A percentile compares a stretch with the other conserved stretches of the same genome.
These are phyloP conservation scores for Phasia obesa DNA, from an alignment of 2,888 invertebrate species.

Conservation along the genomic window DNA sequence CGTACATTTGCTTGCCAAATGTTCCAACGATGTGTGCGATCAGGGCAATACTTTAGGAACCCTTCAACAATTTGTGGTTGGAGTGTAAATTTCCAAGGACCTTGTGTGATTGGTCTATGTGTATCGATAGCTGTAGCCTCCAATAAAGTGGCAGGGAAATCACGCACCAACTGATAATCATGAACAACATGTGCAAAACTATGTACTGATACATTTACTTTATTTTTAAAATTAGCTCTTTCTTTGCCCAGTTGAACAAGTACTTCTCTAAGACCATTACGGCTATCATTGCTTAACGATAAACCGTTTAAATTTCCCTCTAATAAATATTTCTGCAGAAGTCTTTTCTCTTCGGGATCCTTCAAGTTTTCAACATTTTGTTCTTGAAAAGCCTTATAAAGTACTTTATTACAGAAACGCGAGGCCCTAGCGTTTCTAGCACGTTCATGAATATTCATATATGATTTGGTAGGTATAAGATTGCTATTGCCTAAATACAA, in stretches of 20 bases:
- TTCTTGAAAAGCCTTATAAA: constrained; percentile 75
- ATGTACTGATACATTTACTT: constrained; percentile 86
- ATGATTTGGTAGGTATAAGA: constrained; percentile 90
- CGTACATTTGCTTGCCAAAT: constrained; percentile 91
- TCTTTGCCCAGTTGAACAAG: constrained; percentile 84
- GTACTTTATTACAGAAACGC: constrained; percentile 86
- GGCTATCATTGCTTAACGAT: constrained; percentile 85
- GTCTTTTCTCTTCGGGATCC: constrained; percentile 83
- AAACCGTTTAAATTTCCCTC: constrained; percentile 94
- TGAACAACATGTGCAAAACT: constrained; percentile 87
- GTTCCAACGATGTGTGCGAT: constrained; percentile 90
- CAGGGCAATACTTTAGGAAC: constrained; percentile 93
- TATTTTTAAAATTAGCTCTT: constrained; percentile 86
- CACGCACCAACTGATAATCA: constrained; percentile 86
- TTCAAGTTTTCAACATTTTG: constrained; percentile 77
- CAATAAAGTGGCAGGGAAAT: constrained; percentile 88
- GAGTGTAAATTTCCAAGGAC: constrained; percentile 93
- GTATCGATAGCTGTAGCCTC: constrained; percentile 86
- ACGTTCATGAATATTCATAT: constrained; percentile 90
- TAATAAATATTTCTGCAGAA: constrained; percentile 89
- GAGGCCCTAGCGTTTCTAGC: constrained; percentile 88
- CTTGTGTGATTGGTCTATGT: constrained; percentile 84
- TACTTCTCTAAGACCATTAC: constrained; percentile 84
- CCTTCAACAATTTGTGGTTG: constrained; percentile 88
- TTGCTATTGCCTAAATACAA: constrained; percentile 91